These are phyloP conservation scores for Neria commutata DNA, from an alignment of 2,888 invertebrate species.

Conservation along the genomic window DNA sequence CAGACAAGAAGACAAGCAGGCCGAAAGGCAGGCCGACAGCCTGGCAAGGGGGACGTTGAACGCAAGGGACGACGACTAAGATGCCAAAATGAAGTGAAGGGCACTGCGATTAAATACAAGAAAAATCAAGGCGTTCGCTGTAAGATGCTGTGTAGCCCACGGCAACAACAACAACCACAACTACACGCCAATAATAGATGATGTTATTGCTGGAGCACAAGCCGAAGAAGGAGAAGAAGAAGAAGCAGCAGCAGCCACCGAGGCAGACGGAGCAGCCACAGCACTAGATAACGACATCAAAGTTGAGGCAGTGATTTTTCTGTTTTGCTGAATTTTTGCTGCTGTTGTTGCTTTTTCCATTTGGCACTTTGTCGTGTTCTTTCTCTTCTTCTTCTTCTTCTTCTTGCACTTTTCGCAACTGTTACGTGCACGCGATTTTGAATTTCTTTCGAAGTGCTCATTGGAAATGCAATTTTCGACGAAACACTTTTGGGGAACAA, in stretches of 20 bases:
- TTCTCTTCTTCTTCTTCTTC: not conserved
- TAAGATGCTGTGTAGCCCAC: not conserved
- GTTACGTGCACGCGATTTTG: constrained; percentile 6
- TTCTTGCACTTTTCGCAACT: constrained; percentile 14
- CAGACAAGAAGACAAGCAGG: not conserved
- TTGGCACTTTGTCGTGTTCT: not conserved
- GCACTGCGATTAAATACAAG: too few species aligned
- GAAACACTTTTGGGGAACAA: too few species aligned
- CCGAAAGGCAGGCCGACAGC: not conserved
- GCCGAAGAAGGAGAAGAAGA: not conserved
- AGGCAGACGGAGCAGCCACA: not conserved
- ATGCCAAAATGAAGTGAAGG: not conserved
- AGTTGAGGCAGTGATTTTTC: not conserved
- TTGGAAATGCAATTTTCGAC: too few species aligned
- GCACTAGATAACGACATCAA: not conserved
- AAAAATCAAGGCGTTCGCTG: not conserved
- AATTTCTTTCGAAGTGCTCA: too few species aligned
- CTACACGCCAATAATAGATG: not conserved
- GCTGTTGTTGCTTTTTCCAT: not conserved
- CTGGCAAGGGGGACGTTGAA: too few species aligned
- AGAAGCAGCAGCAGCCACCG: not conserved
- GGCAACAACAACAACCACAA: not conserved
- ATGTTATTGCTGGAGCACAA: constrained; percentile 2
- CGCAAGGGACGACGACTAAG: not conserved
- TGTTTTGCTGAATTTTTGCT: too few species aligned